phyloP scores from a whole-genome alignment of 1,140 invertebrate genomes.

The Habropoda laboriosa region DNA sequence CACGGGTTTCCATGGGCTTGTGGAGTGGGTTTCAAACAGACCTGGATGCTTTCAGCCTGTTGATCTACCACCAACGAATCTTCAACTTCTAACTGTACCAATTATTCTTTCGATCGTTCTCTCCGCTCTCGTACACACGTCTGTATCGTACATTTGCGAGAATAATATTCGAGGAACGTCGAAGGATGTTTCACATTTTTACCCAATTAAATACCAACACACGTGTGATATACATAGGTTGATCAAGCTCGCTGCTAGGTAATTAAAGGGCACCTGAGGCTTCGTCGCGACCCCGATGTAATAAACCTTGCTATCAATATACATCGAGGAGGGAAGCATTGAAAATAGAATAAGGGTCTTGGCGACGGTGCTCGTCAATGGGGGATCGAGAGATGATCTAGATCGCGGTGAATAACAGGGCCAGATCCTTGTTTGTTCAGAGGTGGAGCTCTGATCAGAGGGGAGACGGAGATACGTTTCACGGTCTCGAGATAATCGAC shows the following conservation, averaged over 20 bases:
- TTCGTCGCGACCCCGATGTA: background rate
- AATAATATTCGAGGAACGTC: no score
- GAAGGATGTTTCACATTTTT: no score
- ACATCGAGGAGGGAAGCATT: background rate
- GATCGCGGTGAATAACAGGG: background rate
- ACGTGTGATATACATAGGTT: background rate
- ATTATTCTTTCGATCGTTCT: no score
- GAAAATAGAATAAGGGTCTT: constrained; percentile 32
- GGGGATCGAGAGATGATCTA: background rate
- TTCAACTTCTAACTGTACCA: no score
- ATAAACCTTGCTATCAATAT: constrained; percentile 4
- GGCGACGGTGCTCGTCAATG: background rate
- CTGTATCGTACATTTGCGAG: no score
- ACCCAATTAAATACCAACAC: background rate
- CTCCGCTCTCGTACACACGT: no score
- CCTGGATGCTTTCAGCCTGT: background rate
- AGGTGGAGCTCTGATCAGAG: background rate
- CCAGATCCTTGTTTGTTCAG: background rate
- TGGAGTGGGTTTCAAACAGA: background rate
- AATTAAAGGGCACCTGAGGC: constrained; percentile 7
- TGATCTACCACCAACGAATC: no score
- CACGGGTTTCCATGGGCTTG: background rate
- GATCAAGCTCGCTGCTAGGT: background rate
- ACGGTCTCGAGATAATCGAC: no score
- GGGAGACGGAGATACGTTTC: no score